Conservation (phyloP, 2,888 invertebrate species). For the Dromius quadrimaculatus region DNA sequence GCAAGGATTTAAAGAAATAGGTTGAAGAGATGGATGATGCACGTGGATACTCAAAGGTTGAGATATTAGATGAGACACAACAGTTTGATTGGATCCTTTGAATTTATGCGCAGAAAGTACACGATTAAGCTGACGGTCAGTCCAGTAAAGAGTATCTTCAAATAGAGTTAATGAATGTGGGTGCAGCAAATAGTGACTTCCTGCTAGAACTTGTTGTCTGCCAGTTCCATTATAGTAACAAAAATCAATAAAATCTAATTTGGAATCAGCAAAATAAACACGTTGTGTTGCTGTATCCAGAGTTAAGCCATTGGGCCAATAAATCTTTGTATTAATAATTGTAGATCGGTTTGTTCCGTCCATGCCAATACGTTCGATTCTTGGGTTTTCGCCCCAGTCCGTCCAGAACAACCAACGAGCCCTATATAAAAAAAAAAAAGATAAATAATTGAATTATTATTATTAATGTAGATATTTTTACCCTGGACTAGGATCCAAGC, state of each 20-base stretch:
- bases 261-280: conserved; percentile 97
- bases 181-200: conserved; percentile 92
- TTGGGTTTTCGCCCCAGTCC: conserved; percentile 98
- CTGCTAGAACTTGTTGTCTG: conserved; percentile 87
- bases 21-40: conserved; percentile 94
- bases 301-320: conserved; percentile 98
- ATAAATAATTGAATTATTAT: neutral
- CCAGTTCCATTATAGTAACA: conserved; percentile 96
- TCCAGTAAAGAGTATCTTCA: conserved; percentile 97
- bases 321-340: conserved; percentile 94
- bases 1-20: conserved; percentile 83
- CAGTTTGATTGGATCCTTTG: conserved; percentile 84
- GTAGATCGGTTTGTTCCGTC: conserved; percentile 89
- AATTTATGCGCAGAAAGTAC: conserved; percentile 93
- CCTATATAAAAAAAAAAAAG: conserved; percentile 55
- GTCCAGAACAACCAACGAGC: conserved; percentile 97
- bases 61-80: conserved; percentile 93
- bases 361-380: conserved; percentile 96
- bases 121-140: conserved; percentile 91
- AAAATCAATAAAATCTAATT: conserved; percentile 97
- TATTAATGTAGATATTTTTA: conserved; percentile 55
- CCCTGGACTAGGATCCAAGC: conserved; percentile 91
- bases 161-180: conserved; percentile 96
- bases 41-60: conserved; percentile 96
- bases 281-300: conserved; percentile 92